Evolutionary conservation across 2,113 vertebrate species (phyloP).

Genomic region (Sus scrofa): T2T-Sscrofa CM000817.6:81588501-81589000

Average conservation of each 20-base stretch:
- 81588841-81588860: background rate
- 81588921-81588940: background rate
- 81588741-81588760: background rate
- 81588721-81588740: fast-evolving
- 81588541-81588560: background rate
- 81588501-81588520: too few species aligned
- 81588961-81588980: background rate
- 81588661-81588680: fast-evolving
- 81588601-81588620: background rate
- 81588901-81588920: background rate
- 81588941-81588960: fast-evolving
- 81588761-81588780: background rate
- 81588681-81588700: background rate
- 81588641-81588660: background rate
- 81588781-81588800: background rate
- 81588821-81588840: background rate
- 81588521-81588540: background rate
- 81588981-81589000: fast-evolving
- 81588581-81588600: background rate
- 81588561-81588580: background rate
- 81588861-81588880: background rate
- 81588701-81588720: background rate
- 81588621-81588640: background rate
- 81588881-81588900: background rate
- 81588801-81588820: background rate